Base-by-base conservation (phyloP, 2,888 invertebrate species). In the Ctena decussata region DNA sequence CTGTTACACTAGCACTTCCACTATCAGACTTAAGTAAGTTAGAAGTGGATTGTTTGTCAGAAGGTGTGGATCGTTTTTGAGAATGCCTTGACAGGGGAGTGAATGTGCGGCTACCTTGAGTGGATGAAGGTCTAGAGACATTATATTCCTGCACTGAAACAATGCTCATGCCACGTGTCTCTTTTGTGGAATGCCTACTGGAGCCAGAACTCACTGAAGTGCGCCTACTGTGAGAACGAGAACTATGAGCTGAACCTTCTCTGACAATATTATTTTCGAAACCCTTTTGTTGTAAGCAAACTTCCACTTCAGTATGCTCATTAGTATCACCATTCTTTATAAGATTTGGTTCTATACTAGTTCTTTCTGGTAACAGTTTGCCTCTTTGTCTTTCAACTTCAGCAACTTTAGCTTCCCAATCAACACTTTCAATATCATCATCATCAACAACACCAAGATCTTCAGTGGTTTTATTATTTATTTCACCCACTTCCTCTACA, bases 401-500 rank as follows among this genome's bases (percentile, higher is more conserved):
- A 21, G 84, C 70, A 35, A 85, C 84, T 46, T 76, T 81, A 15
- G 69, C 70, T 37, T 60, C 81, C 85, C 85, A 85, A 27, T 30
- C 60, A 6, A 41, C 65, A 74, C 37, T 80, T 6, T 77, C 74
- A 39, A 35, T 24, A 30, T 80, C 72, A 27, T 72, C 72, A 70
- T 70, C 70, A 15, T 15, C 44, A 24, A 72, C 44, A 24, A 41
- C 27, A 72, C 72, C 46, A 24, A 24, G 3, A 41, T 72, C 77
- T n/a, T 74, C 77, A 24, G 60, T 32, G 21, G 44, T 75, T 30
- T 24, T 53, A 24, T 60, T 57, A 24, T 0, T 41, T 46, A 32
- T 69, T 70, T 60, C 74, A 3, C 60, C 57, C 70, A 32, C 24
- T 30, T 72, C 72, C 69, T 69, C 69, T 32, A 46, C 72, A 32